These are phyloP conservation scores for Caiman crocodilus DNA, from an alignment of 2,797 vertebrate genomes.

Conservation along the genomic window DNA sequence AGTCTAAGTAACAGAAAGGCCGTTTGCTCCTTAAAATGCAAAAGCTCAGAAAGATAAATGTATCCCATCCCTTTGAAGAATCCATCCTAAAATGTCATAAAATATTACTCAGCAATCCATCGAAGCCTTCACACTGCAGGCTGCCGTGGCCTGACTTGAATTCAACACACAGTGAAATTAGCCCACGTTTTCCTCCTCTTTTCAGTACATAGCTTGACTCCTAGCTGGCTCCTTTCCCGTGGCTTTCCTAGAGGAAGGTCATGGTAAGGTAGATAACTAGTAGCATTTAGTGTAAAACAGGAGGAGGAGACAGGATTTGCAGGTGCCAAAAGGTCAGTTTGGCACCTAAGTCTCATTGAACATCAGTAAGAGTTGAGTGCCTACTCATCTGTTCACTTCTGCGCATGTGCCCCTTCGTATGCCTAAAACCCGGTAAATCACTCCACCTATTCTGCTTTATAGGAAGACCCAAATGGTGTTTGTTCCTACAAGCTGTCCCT, in stretches of 20 bases:
- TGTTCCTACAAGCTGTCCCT: neutral
- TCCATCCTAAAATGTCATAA: slow-evolving; percentile 64
- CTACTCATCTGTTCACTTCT: neutral
- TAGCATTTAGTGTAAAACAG: neutral
- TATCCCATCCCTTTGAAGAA: slow-evolving; percentile 49
- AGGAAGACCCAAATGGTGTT: neutral
- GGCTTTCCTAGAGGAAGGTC: neutral
- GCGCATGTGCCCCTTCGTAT: neutral
- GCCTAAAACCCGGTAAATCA: neutral
- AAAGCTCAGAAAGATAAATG: slow-evolving; percentile 23
- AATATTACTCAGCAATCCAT: slow-evolving; percentile 9
- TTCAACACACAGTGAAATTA: slow-evolving; percentile 49
- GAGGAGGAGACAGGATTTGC: neutral
- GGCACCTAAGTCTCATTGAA: neutral
- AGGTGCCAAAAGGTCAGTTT: neutral
- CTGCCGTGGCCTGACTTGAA: neutral
- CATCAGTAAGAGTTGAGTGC: neutral
- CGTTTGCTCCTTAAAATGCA: slow-evolving; percentile 53
- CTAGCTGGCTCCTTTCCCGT: accelerated
- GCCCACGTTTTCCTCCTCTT: neutral
- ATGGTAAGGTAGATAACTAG: neutral
- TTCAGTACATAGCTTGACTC: neutral
- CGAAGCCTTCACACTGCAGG: slow-evolving; percentile 13
- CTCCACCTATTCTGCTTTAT: neutral
- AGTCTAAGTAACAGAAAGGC: neutral